phyloP scores from a whole-genome alignment of 2,113 vertebrate genomes.

The Mixornis gularis region DNA sequence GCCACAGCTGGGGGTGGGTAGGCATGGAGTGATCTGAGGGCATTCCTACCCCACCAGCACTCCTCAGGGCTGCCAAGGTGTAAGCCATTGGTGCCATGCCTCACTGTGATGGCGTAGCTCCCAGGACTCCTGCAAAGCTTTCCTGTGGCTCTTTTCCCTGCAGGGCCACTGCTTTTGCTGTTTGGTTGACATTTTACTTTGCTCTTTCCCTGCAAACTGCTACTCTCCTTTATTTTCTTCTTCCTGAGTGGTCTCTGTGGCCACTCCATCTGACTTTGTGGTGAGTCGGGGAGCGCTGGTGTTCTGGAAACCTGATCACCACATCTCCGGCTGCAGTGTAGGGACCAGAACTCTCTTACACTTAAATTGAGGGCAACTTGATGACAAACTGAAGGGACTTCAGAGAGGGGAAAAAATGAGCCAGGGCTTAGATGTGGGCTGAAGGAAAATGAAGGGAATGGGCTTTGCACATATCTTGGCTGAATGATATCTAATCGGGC shows the following conservation, averaged over 20 bases:
- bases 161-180: too few species aligned
- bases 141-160: not conserved
- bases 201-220: not conserved
- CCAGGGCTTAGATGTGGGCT: conserved; percentile 53
- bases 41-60: not conserved
- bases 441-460: conserved; percentile 56
- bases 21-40: not conserved
- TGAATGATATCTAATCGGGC: conserved; percentile 28
- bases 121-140: not conserved
- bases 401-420: conserved; percentile 55
- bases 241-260: not conserved
- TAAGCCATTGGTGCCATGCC: not conserved
- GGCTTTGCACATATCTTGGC: conserved; percentile 44
- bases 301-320: conserved; percentile 17
- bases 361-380: conserved; percentile 48
- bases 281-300: not conserved
- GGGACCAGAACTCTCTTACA: conserved; percentile 12
- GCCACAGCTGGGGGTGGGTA: accelerated
- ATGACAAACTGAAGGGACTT: conserved; percentile 62
- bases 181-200: not conserved
- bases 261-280: not conserved
- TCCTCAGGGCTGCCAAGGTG: not conserved
- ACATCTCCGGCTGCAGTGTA: not conserved
- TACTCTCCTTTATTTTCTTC: not conserved
- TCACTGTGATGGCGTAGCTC: accelerated